Percentiles rank a stretch among this genome's conserved stretches.
Evolutionary conservation across 2,888 invertebrate species (phyloP).

Genomic region (Stomorhina lunata): DNA sequence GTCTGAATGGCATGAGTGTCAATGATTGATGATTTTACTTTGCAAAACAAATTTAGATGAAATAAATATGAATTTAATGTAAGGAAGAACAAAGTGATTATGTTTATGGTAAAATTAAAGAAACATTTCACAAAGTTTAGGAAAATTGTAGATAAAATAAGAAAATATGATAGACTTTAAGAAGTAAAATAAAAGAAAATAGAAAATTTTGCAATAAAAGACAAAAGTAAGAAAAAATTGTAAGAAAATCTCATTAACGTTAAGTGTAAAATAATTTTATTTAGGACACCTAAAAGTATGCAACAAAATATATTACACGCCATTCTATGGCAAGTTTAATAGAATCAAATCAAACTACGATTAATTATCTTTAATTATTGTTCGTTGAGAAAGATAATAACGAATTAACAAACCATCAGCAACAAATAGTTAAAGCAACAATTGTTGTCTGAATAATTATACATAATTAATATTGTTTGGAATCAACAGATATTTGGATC

Average conservation of each 20-base stretch:
- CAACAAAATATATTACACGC: conserved; percentile 11
- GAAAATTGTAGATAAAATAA: neutral
- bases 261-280: neutral
- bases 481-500: no score
- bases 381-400: conserved; percentile 19
- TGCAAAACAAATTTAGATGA: conserved; percentile 1
- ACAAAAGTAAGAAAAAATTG: neutral
- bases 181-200: neutral
- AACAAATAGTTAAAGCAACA: neutral
- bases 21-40: conserved; percentile 40
- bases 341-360: conserved; percentile 46
- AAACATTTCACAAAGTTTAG: no score
- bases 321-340: neutral
- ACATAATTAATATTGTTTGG: no score
- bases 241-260: neutral
- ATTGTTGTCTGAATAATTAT: no score
- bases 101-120: conserved; percentile 7
- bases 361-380: conserved; percentile 59
- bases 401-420: neutral
- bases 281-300: conserved; percentile 19
- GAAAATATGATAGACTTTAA: neutral
- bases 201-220: neutral
- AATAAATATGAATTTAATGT: conserved; percentile 21
- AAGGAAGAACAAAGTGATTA: conserved; percentile 20
- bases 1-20: conserved; percentile 21